Evolutionary conservation across 92 coral and sea anemone genomes (phyloP).

Genomic region (Zoanthus gigantus): DNA sequence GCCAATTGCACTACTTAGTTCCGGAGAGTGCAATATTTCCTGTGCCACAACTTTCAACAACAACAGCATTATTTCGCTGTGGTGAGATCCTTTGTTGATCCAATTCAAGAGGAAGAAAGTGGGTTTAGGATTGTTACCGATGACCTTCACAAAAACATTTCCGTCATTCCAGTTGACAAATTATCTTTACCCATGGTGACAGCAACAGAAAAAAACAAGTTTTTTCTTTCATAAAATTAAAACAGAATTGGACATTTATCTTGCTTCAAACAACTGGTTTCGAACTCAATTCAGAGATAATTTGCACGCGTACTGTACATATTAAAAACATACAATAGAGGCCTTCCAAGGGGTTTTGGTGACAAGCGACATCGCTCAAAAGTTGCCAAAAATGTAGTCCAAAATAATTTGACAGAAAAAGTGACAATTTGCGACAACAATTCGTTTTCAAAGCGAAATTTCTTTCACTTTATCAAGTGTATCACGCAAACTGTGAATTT

Average conservation of each 20-base stretch:
- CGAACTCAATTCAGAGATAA: too few relatives aligned
- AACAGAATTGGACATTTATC: neutral
- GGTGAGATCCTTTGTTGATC: neutral
- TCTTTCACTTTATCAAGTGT: too few relatives aligned
- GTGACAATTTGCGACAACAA: too few relatives aligned
- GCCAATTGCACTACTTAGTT: neutral
- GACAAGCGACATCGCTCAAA: too few relatives aligned
- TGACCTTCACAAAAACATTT: neutral
- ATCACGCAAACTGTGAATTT: neutral
- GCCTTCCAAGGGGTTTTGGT: too few relatives aligned
- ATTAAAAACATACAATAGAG: too few relatives aligned
- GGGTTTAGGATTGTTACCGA: neutral
- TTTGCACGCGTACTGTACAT: too few relatives aligned
- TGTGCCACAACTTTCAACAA: conserved; percentile 3
- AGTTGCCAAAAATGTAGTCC: too few relatives aligned
- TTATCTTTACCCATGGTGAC: neutral
- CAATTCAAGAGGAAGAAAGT: neutral
- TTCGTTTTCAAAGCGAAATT: too few relatives aligned
- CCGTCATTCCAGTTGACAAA: neutral
- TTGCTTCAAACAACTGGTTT: neutral
- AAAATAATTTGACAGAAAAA: too few relatives aligned
- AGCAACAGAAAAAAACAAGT: neutral
- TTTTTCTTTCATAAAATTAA: neutral
- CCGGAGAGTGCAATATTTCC: neutral
- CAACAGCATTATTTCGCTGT: neutral